Base-by-base conservation (phyloP, 35 echinoderm and acorn worm genomes). In the Chiridota heheva region DNA sequence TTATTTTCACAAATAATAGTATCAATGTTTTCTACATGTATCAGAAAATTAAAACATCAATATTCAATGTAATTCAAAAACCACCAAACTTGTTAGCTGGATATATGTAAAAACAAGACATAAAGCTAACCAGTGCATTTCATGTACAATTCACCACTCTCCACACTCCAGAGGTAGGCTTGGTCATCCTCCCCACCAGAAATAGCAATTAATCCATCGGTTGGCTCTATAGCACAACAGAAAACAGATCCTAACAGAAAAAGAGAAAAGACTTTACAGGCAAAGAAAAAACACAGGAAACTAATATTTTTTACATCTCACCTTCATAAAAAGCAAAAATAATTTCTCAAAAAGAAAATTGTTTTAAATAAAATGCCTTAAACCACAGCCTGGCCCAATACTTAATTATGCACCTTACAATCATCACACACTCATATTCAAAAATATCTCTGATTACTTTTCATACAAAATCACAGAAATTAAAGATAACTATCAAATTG, bases 131-230 rank as follows among this genome's bases (percentile, higher is more conserved):
- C 95, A 76, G 89, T 80, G 63, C 95, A 98, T 58, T 92, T 86
- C 40, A 91, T 24, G 32, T 88, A 67, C 16, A 78, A 66, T 33
- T 83, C 63, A 20, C 95, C 95, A 60, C 80, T 66, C 2, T 79
- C 44, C 0, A 84, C 77, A 44, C 85, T 91, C 95, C 95, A 98
- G 16, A 98, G 68, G 69, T 84, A 98, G 2, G 89, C 95, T 60
- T 81, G 84, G 47, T 98, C 95, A 70, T 98, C 95, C 58, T 98
- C 95, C 25, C 95, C 84, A 62, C 95, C 95, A 37, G 95, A 91
- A 22, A 92, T 79, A 32, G 85, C 95, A 16, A 98, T 42, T 7
- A 46, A 47, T 7, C 71, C 49, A 46, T 42, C 43, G 6, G 66
- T 71, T 15, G 89, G 95, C 12, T 98, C 87, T 42, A 98, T 60